Conservation (phyloP, 2,113 vertebrate genomes). For the Cyprinus carpio region DNA sequence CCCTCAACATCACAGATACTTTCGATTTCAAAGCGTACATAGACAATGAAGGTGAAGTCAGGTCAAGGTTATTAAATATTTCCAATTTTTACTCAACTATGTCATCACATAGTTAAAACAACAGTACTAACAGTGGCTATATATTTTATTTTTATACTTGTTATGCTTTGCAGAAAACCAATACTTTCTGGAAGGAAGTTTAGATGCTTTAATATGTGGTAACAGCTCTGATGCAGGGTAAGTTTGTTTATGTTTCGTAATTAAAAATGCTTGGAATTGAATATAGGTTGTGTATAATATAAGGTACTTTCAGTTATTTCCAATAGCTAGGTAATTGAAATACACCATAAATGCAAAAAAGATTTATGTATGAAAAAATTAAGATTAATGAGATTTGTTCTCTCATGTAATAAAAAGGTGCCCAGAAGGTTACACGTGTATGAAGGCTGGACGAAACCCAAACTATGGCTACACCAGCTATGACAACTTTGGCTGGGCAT, state of each 20-base stretch:
- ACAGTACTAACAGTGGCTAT: background rate
- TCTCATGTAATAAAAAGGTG: slow-evolving; percentile 77
- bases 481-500: slow-evolving; percentile 96
- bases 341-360: background rate
- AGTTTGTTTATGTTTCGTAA: slow-evolving; percentile 49
- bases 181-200: slow-evolving; percentile 87
- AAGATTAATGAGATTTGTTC: slow-evolving; percentile 3
- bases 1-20: slow-evolving; percentile 56
- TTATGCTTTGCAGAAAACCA: slow-evolving; percentile 80
- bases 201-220: slow-evolving; percentile 90
- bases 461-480: slow-evolving; percentile 98
- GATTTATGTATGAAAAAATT: background rate
- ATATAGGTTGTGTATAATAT: background rate
- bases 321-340: background rate
- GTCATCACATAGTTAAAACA: background rate
- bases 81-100: background rate
- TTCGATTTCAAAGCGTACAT: slow-evolving; percentile 88
- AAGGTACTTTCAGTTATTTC: background rate
- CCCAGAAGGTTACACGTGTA: slow-evolving; percentile 88
- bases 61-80: slow-evolving; percentile 32
- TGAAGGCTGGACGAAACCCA: slow-evolving; percentile 93
- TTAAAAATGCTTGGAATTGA: background rate
- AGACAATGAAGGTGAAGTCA: slow-evolving; percentile 79
- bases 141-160: slow-evolving; percentile 31
- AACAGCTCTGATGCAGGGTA: slow-evolving; percentile 94